These are phyloP conservation scores for Corapipo altera DNA, from an alignment of 2,113 vertebrate genomes.

Conservation along the genomic window DNA sequence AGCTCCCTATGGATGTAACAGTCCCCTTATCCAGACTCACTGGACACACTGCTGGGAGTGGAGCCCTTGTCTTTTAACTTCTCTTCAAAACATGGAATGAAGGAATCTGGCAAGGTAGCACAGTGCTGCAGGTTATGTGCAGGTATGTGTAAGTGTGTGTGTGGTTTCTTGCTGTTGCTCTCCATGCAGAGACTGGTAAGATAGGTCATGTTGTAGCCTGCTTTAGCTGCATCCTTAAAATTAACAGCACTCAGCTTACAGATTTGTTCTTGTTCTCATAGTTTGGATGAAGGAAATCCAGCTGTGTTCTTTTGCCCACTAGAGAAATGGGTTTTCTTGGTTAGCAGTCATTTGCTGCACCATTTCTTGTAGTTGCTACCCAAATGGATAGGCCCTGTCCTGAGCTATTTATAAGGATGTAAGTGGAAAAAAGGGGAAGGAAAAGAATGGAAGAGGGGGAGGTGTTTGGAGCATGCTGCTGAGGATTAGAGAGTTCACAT, in stretches of 20 bases:
- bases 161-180: not conserved
- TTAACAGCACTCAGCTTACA: not conserved
- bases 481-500: slow-evolving; percentile 30
- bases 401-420: not conserved
- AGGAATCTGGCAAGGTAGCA: not conserved
- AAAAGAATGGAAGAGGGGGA: not conserved
- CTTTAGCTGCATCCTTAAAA: not conserved
- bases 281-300: not conserved
- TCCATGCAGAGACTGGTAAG: not conserved
- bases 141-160: rapidly evolving
- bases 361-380: not conserved
- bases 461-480: not conserved
- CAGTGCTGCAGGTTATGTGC: not conserved
- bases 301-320: not conserved
- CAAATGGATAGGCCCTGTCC: not conserved
- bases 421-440: not conserved
- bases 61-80: not conserved
- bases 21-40: not conserved
- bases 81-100: not conserved
- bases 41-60: not conserved
- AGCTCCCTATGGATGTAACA: rapidly evolving
- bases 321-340: not conserved
- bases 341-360: not conserved
- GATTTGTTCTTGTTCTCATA: not conserved
- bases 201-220: not conserved